Percentiles rank a stretch among this genome's conserved stretches.
These are phyloP conservation scores for Notamacropus eugenii DNA, from an alignment of 2,797 vertebrate genomes.

Conservation along the genomic window DNA sequence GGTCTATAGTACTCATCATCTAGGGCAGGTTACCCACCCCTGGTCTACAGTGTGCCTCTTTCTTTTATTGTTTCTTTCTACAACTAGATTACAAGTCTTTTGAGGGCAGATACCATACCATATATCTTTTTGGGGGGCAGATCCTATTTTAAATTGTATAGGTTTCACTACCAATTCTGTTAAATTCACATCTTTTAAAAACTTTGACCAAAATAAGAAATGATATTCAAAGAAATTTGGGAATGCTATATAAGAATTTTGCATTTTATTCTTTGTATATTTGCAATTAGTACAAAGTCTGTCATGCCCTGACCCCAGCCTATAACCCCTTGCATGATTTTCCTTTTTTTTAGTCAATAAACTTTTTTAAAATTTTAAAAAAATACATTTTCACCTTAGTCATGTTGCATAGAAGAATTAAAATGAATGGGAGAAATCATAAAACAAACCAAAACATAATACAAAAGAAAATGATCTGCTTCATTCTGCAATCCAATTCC, in stretches of 20 bases:
- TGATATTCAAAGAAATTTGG: not conserved
- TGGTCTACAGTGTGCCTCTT: too few relatives aligned
- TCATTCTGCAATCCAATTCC: too few relatives aligned
- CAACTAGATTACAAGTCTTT: not conserved
- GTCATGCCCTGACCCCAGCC: not conserved
- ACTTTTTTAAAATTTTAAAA: too few relatives aligned
- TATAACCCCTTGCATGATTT: not conserved
- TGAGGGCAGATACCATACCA: not conserved
- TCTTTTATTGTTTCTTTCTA: not conserved
- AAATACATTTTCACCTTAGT: too few relatives aligned
- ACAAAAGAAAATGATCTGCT: too few relatives aligned
- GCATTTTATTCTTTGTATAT: not conserved
- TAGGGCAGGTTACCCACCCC: not conserved
- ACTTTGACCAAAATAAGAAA: not conserved
- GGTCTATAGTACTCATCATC: not conserved
- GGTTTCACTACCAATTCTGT: not conserved
- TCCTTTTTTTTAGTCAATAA: too few relatives aligned
- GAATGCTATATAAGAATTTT: not conserved
- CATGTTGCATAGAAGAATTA: too few relatives aligned
- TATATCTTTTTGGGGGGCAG: not conserved
- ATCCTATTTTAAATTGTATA: not conserved
- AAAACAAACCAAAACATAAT: too few relatives aligned
- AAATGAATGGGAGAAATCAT: too few relatives aligned
- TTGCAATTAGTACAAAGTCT: not conserved
- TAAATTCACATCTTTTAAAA: not conserved